These are phyloP conservation scores for Ormyrus labotus DNA, from an alignment of 2,888 invertebrate species.

Conservation along the genomic window DNA sequence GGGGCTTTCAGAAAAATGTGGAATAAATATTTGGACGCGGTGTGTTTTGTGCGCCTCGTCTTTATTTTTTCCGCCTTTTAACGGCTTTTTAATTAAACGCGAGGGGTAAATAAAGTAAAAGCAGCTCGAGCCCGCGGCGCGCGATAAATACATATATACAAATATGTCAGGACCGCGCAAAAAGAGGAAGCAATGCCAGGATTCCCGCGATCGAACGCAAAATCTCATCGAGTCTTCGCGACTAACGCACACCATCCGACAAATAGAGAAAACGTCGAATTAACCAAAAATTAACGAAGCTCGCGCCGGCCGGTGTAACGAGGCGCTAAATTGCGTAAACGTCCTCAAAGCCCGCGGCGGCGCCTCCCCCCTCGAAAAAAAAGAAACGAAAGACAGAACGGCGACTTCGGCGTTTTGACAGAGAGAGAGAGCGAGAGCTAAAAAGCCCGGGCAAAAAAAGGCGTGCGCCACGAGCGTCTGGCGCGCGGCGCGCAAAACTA, in stretches of 20 bases:
- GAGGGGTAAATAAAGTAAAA: not conserved
- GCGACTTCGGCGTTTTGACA: conserved; percentile 13
- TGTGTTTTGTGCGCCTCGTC: not conserved
- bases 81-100: conserved; percentile 29
- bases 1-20: conserved; percentile 38
- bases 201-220: too few relatives aligned
- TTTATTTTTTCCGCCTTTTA: not conserved
- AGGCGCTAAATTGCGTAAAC: conserved; percentile 29
- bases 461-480: too few relatives aligned
- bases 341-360: not conserved
- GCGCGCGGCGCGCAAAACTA: not conserved
- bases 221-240: too few relatives aligned
- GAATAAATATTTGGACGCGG: conserved; percentile 35
- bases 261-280: not conserved
- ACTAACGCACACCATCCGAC: not conserved
- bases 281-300: conserved; percentile 16
- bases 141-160: too few relatives aligned
- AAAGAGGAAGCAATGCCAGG: too few relatives aligned
- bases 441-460: not conserved
- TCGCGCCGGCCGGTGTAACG: conserved; percentile 15
- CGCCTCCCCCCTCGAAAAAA: not conserved
- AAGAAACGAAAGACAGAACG: conserved; percentile 1
- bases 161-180: too few relatives aligned
- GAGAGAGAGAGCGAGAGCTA: conserved; percentile 2
- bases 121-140: too few relatives aligned